Evolutionary conservation across 2,888 invertebrate genomes (phyloP).

Genomic region (Abrostola triplasia): DNA sequence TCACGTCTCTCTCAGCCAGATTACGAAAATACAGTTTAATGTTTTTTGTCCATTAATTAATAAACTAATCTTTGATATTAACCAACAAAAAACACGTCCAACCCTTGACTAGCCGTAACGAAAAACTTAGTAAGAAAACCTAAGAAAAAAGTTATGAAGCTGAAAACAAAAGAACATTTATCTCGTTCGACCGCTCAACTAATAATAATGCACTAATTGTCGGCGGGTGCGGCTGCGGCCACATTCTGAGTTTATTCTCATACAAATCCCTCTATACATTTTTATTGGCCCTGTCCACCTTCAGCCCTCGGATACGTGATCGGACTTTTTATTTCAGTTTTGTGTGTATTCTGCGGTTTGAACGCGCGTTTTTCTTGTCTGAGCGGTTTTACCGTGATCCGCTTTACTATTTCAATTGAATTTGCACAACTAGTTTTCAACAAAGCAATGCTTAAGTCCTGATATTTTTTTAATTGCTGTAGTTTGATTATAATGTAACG

Average conservation of each 20-base stretch:
- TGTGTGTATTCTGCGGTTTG: background rate
- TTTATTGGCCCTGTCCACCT: constrained; percentile 86
- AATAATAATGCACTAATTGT: constrained; percentile 80
- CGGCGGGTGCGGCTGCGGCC: constrained; percentile 64
- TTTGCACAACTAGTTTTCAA: too few relatives aligned
- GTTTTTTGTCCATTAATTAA: too few relatives aligned
- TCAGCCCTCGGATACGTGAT: constrained; percentile 77
- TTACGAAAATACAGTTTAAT: too few relatives aligned
- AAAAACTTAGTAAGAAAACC: background rate
- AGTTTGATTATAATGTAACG: background rate
- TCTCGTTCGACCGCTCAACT: background rate
- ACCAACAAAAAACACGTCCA: too few relatives aligned
- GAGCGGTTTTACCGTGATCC: background rate
- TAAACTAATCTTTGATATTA: too few relatives aligned
- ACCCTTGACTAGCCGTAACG: too few relatives aligned
- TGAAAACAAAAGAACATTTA: background rate
- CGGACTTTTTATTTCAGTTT: constrained; percentile 63
- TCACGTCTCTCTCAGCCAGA: too few relatives aligned
- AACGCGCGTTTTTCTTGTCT: constrained; percentile 15
- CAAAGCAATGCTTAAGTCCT: too few relatives aligned
- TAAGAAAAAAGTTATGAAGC: background rate
- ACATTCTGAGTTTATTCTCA: constrained; percentile 69
- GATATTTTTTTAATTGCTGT: too few relatives aligned
- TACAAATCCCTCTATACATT: constrained; percentile 87
- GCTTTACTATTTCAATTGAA: too few relatives aligned